Percentiles rank a stretch among this genome's conserved stretches.
These are phyloP conservation scores for Palloptera scutellata DNA, from an alignment of 2,888 invertebrate species.

Conservation along the genomic window DNA sequence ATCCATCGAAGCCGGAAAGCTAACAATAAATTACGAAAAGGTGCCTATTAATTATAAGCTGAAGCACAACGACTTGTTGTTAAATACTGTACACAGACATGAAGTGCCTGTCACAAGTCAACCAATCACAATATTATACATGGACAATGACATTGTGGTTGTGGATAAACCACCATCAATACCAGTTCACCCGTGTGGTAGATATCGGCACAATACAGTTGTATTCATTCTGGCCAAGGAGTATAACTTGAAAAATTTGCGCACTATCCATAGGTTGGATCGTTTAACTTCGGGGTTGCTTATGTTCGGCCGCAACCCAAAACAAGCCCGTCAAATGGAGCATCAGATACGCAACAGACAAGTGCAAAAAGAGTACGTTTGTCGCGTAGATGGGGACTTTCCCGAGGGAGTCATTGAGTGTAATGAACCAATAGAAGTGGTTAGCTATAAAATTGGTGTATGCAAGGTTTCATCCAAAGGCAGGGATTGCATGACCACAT, in stretches of 20 bases:
- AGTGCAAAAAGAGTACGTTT: conserved; percentile 94
- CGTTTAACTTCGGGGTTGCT: conserved; percentile 92
- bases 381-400: conserved; percentile 92
- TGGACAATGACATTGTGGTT: conserved; percentile 98
- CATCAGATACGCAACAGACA: conserved; percentile 91
- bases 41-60: conserved; percentile 91
- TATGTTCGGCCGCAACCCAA: conserved; percentile 91
- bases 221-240: conserved; percentile 96
- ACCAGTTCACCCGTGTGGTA: conserved; percentile 98
- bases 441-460: conserved; percentile 95
- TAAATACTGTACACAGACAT: conserved; percentile 95
- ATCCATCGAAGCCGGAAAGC: conserved; percentile 88
- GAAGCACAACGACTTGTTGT: conserved; percentile 91
- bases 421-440: conserved; percentile 89
- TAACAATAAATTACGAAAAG: conserved; percentile 92
- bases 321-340: conserved; percentile 94
- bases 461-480: conserved; percentile 93
- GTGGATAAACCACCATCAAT: conserved; percentile 99
- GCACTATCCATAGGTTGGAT: conserved; percentile 95
- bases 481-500: conserved; percentile 90
- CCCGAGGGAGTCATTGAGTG: conserved; percentile 87
- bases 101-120: conserved; percentile 98
- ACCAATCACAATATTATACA: conserved; percentile 96
- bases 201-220: conserved; percentile 97
- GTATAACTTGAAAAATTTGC: conserved; percentile 89